These are phyloP conservation scores for Lateolabrax maculatus DNA, from an alignment of 2,797 vertebrate species.

Conservation along the genomic window DNA sequence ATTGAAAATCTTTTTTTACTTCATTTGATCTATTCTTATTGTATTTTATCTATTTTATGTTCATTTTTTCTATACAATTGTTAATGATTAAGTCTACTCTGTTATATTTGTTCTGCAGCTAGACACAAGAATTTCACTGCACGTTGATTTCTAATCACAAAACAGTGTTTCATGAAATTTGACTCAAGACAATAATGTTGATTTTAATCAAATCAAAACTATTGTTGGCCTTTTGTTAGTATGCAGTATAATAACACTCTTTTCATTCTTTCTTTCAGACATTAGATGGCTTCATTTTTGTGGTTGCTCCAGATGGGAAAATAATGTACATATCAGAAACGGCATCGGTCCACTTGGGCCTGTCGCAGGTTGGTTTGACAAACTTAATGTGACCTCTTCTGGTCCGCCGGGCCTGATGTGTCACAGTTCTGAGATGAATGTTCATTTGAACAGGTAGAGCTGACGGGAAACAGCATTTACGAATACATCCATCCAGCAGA, in stretches of 20 bases:
- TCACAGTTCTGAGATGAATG: slow-evolving; percentile 44
- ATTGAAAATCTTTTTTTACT: too few relatives aligned
- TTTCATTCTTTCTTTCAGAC: slow-evolving; percentile 84
- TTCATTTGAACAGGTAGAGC: slow-evolving; percentile 92
- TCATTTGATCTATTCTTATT: too few relatives aligned
- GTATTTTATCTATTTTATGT: too few relatives aligned
- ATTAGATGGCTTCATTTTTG: slow-evolving; percentile 97
- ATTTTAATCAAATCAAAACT: too few relatives aligned
- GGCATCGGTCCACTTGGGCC: slow-evolving; percentile 95
- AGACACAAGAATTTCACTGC: too few relatives aligned
- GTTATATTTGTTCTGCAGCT: too few relatives aligned
- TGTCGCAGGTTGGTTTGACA: slow-evolving; percentile 91
- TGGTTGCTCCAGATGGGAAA: slow-evolving; percentile 97
- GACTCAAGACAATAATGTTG: too few relatives aligned
- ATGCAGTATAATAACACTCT: neutral
- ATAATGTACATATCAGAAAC: slow-evolving; percentile 99
- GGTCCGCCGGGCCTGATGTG: neutral
- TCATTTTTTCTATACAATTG: too few relatives aligned
- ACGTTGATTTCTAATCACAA: neutral
- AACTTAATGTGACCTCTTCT: neutral
- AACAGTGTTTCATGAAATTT: too few relatives aligned
- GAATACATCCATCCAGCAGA: slow-evolving; percentile 98
- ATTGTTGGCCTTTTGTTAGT: too few relatives aligned
- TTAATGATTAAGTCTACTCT: too few relatives aligned
- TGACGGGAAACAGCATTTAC: slow-evolving; percentile 98